Conservation (phyloP, 2,888 invertebrate genomes). For the Eupithecia pulchellata region DNA sequence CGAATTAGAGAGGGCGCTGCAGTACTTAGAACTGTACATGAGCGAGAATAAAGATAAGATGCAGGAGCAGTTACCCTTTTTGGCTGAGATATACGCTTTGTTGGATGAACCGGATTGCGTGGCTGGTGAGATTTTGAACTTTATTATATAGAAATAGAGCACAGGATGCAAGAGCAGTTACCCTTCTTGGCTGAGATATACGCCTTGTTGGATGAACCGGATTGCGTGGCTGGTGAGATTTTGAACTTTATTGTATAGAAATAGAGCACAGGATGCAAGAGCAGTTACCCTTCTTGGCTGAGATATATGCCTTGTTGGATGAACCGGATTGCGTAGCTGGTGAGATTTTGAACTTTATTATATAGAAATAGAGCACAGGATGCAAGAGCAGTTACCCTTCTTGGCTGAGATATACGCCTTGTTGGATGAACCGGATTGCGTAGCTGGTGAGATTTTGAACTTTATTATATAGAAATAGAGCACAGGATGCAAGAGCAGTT, state of each 20-base stretch:
- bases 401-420: slow-evolving; percentile 93
- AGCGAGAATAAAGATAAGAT: slow-evolving; percentile 81
- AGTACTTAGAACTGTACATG: slow-evolving; percentile 91
- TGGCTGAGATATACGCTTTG: slow-evolving; percentile 93
- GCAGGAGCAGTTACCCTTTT: slow-evolving; percentile 86
- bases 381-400: slow-evolving; percentile 87
- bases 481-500: too few species aligned
- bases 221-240: slow-evolving; percentile 91
- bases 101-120: slow-evolving; percentile 96
- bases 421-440: slow-evolving; percentile 95
- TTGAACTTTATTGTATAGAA: slow-evolving; percentile 38
- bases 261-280: slow-evolving; percentile 83
- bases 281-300: slow-evolving; percentile 87
- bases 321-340: slow-evolving; percentile 96
- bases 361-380: slow-evolving; percentile 73
- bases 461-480: too few species aligned
- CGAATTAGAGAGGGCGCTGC: slow-evolving; percentile 90
- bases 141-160: slow-evolving; percentile 64
- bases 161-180: slow-evolving; percentile 85
- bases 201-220: slow-evolving; percentile 94
- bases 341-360: slow-evolving; percentile 47
- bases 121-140: slow-evolving; percentile 82
- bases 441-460: slow-evolving; percentile 86
- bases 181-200: slow-evolving; percentile 92
- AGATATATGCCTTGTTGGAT: slow-evolving; percentile 94